Percentiles rank a stretch among this genome's conserved stretches.
Evolutionary conservation across 2,888 invertebrate genomes (phyloP).

Genomic region (Anthophora plumipes): DNA sequence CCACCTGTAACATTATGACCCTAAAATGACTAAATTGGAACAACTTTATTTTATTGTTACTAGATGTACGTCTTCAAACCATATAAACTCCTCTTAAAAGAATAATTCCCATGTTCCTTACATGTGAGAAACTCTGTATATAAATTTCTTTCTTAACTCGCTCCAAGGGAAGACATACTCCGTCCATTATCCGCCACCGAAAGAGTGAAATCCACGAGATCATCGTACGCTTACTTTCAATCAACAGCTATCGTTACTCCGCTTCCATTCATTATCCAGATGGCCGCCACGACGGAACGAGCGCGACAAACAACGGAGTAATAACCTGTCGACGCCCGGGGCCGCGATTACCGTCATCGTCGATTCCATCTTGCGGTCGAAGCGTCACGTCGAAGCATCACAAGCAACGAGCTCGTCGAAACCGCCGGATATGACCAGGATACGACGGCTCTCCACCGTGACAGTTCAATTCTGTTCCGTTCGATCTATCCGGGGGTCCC

Average conservation of each 20-base stretch:
- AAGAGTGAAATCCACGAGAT: neutral
- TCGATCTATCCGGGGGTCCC: conserved; percentile 8
- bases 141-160: no score
- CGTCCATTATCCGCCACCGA: no score
- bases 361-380: conserved; percentile 31
- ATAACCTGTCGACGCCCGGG: conserved; percentile 31
- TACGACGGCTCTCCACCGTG: conserved; percentile 9
- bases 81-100: no score
- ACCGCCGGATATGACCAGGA: conserved; percentile 8
- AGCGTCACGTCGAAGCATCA: conserved; percentile 1
- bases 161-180: no score
- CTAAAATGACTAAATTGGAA: no score
- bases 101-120: no score
- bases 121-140: no score
- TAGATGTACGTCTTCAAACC: no score
- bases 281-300: conserved; percentile 12
- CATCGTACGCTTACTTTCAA: conserved; percentile 25
- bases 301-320: conserved; percentile 35
- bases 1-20: no score
- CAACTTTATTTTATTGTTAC: no score
- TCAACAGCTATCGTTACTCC: conserved; percentile 1
- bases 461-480: conserved; percentile 22
- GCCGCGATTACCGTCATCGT: conserved; percentile 20
- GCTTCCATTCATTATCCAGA: conserved; percentile 39
- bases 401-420: conserved; percentile 5